Evolutionary conservation across 1,140 invertebrate genomes (phyloP).

Genomic region (Phocides pigmalion): DNA sequence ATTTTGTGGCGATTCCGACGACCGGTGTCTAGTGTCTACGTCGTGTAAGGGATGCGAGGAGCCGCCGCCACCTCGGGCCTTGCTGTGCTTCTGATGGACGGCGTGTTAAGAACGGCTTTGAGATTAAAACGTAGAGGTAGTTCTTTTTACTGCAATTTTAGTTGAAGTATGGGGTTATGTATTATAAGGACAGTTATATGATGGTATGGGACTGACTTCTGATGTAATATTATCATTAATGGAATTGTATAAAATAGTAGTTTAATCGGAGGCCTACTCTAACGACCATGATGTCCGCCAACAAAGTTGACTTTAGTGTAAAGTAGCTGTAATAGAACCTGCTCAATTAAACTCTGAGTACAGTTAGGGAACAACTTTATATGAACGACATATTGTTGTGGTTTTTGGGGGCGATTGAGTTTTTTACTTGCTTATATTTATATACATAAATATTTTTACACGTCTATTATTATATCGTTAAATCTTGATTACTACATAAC

Average conservation of each 20-base stretch:
- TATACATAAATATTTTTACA: slow-evolving; percentile 16
- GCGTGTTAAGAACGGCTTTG: slow-evolving; percentile 50
- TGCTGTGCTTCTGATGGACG: slow-evolving; percentile 20
- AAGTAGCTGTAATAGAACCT: slow-evolving; percentile 74
- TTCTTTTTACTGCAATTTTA: slow-evolving; percentile 69
- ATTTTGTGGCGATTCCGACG: slow-evolving; percentile 66
- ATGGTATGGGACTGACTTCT: slow-evolving; percentile 76
- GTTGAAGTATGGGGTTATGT: slow-evolving; percentile 73
- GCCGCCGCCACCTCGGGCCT: slow-evolving; percentile 19
- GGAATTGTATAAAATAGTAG: slow-evolving; percentile 78
- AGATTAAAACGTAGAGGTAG: slow-evolving; percentile 76
- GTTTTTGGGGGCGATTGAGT: slow-evolving; percentile 56
- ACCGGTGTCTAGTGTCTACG: slow-evolving; percentile 39
- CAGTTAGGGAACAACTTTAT: slow-evolving; percentile 66
- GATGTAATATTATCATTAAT: slow-evolving; percentile 79
- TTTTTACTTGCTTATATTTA: slow-evolving; percentile 46
- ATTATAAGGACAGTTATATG: slow-evolving; percentile 74
- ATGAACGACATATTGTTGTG: slow-evolving; percentile 47
- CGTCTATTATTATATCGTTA: not conserved
- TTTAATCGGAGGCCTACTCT: slow-evolving; percentile 73
- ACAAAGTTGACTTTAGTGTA: slow-evolving; percentile 79
- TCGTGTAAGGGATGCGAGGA: slow-evolving; percentile 19
- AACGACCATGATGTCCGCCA: slow-evolving; percentile 66
- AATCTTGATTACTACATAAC: not conserved
- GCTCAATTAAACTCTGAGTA: slow-evolving; percentile 79